Evolutionary conservation across 23 tunicate genomes (phyloP), one percentile per base, ranked within the genome.

Genomic region (Phallusia fumigata): DNA sequence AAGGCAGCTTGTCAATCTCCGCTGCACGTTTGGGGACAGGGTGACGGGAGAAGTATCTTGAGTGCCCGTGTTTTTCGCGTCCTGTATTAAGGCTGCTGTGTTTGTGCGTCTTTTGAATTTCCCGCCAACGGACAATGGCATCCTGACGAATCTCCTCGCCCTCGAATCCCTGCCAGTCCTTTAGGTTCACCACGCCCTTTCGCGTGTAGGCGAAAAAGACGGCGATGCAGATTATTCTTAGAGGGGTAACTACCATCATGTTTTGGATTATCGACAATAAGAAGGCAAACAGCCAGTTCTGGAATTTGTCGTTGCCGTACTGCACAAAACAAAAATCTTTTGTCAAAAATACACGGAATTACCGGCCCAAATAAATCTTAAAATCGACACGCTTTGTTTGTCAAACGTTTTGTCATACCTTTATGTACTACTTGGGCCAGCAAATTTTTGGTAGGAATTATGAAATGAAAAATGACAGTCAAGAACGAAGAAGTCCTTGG

Each of bases 231-330:
- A 81, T 22, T 12, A 87, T 49, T 50, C 88, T 49, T 0, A 87
- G 0, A 12, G 97, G 97, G 47, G 88, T 53, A 12, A 84, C 79
- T 2, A 92, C 36, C 19, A 87, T 53, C 72, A 86, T 36, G 64
- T 79, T 87, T 49, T 92, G 97, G 11, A 80, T 18, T 3, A 87
- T 49, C 16, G 97, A 87, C 33, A 89, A 76, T 3, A 34, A 36
- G 77, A 92, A 92, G 0, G 97, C 84, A 11, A 82, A 36, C 40
- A 92, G 34, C 97, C 97, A 92, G 30, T 73, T 51, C 22, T 83
- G 52, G 22, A 80, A 81, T 31, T 79, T 88, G 26, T 40, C 65
- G 40, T 65, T 73, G 3, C 83, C 86, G 51, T 76, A 83, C 86
- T 88, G 76, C 36, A 83, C n/a, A n/a, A n/a, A n/a, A n/a, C n/a